Conservation (phyloP, 2,797 vertebrate genomes). For the Eulemur rubriventer region DNA sequence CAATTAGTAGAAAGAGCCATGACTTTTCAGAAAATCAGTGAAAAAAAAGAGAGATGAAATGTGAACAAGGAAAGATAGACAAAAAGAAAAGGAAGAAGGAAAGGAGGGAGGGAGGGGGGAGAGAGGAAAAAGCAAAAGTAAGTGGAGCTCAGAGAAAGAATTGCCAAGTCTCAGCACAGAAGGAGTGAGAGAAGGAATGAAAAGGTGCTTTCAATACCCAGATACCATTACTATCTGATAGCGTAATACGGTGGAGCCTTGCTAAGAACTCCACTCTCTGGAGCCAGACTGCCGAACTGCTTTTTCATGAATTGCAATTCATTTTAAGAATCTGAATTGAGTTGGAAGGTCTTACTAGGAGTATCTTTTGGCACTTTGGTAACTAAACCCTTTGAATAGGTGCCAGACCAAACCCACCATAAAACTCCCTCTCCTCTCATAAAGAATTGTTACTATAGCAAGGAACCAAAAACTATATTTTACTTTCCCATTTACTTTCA, state of each 20-base stretch:
- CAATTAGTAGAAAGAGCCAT: background rate
- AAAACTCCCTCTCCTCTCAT: background rate
- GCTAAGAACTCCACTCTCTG: constrained; percentile 23
- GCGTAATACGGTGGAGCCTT: background rate
- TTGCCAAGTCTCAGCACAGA: background rate
- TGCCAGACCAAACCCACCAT: background rate
- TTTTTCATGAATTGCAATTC: constrained; percentile 49
- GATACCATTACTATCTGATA: background rate
- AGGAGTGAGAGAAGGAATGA: background rate
- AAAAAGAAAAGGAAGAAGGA: background rate
- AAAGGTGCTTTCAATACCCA: constrained; percentile 54
- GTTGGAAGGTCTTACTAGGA: background rate
- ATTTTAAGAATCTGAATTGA: constrained; percentile 30
- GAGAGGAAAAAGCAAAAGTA: background rate
- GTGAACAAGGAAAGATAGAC: background rate
- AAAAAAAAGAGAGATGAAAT: background rate
- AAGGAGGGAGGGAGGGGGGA: background rate
- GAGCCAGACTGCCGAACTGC: background rate
- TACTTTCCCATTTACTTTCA: background rate
- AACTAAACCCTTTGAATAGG: constrained; percentile 3
- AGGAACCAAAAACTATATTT: background rate
- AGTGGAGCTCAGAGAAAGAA: background rate
- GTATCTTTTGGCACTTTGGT: background rate
- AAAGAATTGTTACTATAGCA: background rate
- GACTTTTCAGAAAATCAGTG: background rate